These are phyloP conservation scores for Mythimna lalbum DNA, from an alignment of 2,888 invertebrate genomes.

Conservation along the genomic window DNA sequence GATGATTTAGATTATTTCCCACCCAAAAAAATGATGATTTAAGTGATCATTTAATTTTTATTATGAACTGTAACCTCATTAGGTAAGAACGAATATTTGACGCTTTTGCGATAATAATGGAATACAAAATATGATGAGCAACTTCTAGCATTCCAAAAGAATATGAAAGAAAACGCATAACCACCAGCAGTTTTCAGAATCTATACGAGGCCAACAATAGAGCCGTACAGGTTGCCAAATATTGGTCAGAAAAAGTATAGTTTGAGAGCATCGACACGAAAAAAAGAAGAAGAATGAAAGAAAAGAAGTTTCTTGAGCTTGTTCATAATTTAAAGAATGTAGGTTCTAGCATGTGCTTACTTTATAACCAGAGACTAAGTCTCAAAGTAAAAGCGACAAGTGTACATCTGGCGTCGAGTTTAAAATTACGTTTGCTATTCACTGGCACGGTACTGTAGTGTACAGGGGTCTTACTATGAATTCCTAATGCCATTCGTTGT, in stretches of 20 bases:
- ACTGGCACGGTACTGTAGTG: slow-evolving; percentile 15
- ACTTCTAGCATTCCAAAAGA: not conserved
- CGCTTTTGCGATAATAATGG: not conserved
- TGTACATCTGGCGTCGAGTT: slow-evolving; percentile 37
- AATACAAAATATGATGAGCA: not conserved
- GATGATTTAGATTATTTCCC: too few species aligned
- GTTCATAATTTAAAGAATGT: not conserved
- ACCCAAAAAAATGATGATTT: too few species aligned
- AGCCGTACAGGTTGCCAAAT: too few species aligned
- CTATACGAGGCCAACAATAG: too few species aligned
- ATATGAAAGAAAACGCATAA: too few species aligned
- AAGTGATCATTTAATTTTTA: too few species aligned
- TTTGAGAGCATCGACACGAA: too few species aligned
- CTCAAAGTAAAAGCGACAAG: slow-evolving; percentile 19
- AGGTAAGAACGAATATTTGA: not conserved
- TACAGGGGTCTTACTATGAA: not conserved
- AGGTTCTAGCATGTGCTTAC: not conserved
- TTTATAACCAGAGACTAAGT: slow-evolving; percentile 19
- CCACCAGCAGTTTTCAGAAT: too few species aligned
- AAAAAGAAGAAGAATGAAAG: too few species aligned
- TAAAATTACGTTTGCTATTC: slow-evolving; percentile 58
- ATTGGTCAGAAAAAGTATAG: too few species aligned
- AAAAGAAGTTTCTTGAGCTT: not conserved
- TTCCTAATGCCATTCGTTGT: too few species aligned
- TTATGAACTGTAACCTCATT: not conserved